These are phyloP conservation scores for Phalacrocorax aristotelis DNA, from an alignment of 2,113 vertebrate genomes.

Conservation along the genomic window DNA sequence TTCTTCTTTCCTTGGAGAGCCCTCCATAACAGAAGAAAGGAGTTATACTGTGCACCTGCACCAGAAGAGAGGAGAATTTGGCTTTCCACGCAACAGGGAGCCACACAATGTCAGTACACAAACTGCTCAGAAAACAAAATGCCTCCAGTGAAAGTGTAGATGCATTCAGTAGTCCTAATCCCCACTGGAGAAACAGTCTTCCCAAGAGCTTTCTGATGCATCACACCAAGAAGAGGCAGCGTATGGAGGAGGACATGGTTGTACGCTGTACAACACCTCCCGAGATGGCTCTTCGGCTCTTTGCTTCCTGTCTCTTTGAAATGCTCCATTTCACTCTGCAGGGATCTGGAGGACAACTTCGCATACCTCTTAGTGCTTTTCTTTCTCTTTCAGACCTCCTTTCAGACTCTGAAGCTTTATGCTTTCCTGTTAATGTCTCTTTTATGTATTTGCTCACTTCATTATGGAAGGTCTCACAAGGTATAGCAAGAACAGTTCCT, in stretches of 20 bases:
- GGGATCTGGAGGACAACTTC: not conserved
- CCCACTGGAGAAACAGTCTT: not conserved
- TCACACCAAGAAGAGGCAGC: not conserved
- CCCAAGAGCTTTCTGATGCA: not conserved
- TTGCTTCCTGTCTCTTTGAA: not conserved
- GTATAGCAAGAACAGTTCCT: not conserved
- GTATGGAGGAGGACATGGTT: rapidly evolving
- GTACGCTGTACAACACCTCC: not conserved
- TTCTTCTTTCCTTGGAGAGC: not conserved
- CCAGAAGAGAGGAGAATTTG: not conserved
- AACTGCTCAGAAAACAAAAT: not conserved
- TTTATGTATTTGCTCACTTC: not conserved
- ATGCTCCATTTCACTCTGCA: not conserved
- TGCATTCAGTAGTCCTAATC: not conserved
- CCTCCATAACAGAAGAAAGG: not conserved
- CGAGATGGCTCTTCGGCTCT: rapidly evolving
- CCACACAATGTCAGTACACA: not conserved
- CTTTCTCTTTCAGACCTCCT: not conserved
- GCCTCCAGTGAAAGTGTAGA: not conserved
- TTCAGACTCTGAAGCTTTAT: not conserved
- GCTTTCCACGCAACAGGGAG: not conserved
- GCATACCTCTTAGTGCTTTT: not conserved
- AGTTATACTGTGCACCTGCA: not conserved
- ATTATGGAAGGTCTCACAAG: not conserved
- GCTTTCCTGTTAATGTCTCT: not conserved